Evolutionary conservation across 2,797 vertebrate species (phyloP), one percentile per base, ranked within the genome.

Genomic region (Carduelis carduelis): DNA sequence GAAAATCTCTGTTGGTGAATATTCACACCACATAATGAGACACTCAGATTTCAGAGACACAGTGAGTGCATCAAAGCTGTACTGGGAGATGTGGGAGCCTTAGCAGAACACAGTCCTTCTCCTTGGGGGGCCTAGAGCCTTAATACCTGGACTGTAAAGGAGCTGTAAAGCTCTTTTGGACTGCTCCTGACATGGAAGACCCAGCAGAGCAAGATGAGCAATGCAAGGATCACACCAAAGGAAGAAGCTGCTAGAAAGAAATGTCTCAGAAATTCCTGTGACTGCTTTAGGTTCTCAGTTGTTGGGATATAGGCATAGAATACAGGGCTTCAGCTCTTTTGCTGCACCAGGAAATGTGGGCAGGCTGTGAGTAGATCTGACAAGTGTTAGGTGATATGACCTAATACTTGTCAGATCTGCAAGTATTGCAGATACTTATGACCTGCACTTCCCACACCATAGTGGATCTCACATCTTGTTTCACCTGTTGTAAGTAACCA

Each of bases 61-160:
- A 1, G 0, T 4, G 13, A 69, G 20, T 11, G 5, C 22, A 19
- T 26, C 11, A 8, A 52, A 30, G n/a, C 14, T 28, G 12, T 15
- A 6, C 14, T n/a, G 26, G 27, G 27, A 19, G 11, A 41, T 74
- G 35, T 44, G 10, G 39, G 3, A 74, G 34, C 22, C 37, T 72
- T 60, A 28, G 50, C 6, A 60, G 46, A 34, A 63, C 41, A 28
- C 35, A 69, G 6, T 0, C 0, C 52, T 78, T 75, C 32, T 34
- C 24, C 26, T 18, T 14, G 10, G 4, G 3, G 9, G 17, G 17
- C 4, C 0, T 0, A 39, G 14, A 71, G 5, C 20, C 46, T 37
- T 49, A 23, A 41, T n/a, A 7, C 9, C 26, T 41, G 41, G 60
- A 43, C 22, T 27, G 14, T 35, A 68, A 35, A 78, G 13, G n/a